Conservation (phyloP, 2,888 invertebrate species). For the Coecobrya sp. region DNA sequence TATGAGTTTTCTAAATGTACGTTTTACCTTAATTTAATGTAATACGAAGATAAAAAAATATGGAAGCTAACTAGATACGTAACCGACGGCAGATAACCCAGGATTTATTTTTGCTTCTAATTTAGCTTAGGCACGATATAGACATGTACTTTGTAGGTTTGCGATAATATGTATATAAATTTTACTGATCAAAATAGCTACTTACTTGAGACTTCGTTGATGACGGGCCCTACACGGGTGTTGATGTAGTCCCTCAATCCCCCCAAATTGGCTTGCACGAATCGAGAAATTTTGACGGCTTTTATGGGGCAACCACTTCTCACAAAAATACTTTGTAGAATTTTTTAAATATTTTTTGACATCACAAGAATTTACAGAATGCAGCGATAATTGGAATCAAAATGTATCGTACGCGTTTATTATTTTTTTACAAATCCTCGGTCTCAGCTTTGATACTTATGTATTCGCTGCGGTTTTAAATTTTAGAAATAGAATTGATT, state of each 20-base stretch:
- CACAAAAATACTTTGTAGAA: slow-evolving; percentile 33
- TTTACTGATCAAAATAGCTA: not conserved
- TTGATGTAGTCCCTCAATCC: slow-evolving; percentile 86
- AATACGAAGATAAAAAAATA: too few species aligned
- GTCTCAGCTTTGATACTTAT: slow-evolving; percentile 32
- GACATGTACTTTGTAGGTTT: not conserved
- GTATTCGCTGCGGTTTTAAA: slow-evolving; percentile 16
- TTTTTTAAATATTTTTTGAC: not conserved
- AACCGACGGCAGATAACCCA: too few species aligned
- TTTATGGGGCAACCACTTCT: slow-evolving; percentile 68
- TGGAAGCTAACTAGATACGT: too few species aligned
- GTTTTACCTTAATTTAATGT: too few species aligned
- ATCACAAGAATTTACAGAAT: slow-evolving; percentile 16
- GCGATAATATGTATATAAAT: not conserved
- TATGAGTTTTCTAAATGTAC: too few species aligned
- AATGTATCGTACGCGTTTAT: too few species aligned
- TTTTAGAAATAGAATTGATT: slow-evolving; percentile 56
- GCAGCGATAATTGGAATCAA: not conserved
- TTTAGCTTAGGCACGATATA: too few species aligned
- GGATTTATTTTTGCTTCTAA: too few species aligned
- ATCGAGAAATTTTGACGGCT: slow-evolving; percentile 86
- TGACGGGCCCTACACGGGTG: slow-evolving; percentile 86
- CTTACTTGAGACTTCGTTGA: slow-evolving; percentile 86
- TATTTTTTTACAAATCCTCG: not conserved
- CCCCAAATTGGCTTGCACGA: slow-evolving; percentile 86